A percentile compares a stretch with the other conserved stretches of the same genome.
Evolutionary conservation across 1,140 invertebrate species (phyloP).

Genomic region (Camponotus vicinus): DNA sequence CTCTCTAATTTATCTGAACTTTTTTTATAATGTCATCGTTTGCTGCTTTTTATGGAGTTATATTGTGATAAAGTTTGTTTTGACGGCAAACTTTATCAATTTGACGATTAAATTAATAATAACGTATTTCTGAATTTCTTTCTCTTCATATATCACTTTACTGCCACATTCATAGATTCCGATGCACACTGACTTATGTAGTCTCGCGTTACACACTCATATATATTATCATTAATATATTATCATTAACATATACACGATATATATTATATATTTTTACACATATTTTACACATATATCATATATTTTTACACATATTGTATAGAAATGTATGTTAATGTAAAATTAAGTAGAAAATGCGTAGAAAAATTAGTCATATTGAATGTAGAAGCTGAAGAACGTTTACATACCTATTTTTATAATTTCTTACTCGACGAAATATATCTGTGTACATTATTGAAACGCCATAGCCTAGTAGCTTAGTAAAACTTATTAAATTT

Average conservation of each 20-base stretch:
- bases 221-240: background rate
- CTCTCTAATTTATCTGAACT: background rate
- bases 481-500: too few relatives aligned
- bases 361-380: conserved; percentile 17
- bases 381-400: conserved; percentile 16
- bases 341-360: too few relatives aligned
- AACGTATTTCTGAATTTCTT: background rate
- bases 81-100: background rate
- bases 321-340: conserved; percentile 7
- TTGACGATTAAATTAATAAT: conserved; percentile 21
- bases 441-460: background rate
- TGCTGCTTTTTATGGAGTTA: background rate
- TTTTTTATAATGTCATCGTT: background rate
- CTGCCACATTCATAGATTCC: background rate
- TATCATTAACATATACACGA: background rate
- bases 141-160: background rate
- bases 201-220: background rate
- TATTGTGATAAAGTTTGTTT: conserved; percentile 12
- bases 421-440: background rate
- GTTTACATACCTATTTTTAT: background rate
- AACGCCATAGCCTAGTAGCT: background rate
- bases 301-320: background rate
- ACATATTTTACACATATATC: background rate
- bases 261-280: conserved; percentile 11
- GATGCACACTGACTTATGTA: conserved; percentile 27